These are phyloP conservation scores for Catalaphyllia jardinei DNA, from an alignment of 64 coral and sea anemone species.

Conservation along the genomic window DNA sequence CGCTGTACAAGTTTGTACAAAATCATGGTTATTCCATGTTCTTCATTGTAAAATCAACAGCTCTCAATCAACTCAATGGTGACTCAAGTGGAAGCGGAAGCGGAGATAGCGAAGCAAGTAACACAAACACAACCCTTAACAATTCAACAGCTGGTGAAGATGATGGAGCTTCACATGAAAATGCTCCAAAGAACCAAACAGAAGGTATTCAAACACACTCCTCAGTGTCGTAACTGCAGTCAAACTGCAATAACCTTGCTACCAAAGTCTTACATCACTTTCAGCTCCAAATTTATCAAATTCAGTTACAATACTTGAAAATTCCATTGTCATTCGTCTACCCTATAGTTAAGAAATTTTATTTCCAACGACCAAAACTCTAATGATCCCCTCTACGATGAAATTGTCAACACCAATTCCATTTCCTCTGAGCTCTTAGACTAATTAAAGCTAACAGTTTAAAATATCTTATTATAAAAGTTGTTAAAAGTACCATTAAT, in stretches of 20 bases:
- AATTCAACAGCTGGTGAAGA: constrained; percentile 24
- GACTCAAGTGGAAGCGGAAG: constrained; percentile 42
- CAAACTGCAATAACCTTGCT: neutral
- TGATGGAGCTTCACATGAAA: neutral
- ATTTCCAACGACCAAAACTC: too few species aligned
- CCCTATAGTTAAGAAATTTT: too few species aligned
- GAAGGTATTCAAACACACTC: neutral
- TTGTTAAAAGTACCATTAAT: too few species aligned
- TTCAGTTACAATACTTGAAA: too few species aligned
- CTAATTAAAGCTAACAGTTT: too few species aligned
- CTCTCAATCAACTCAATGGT: constrained; percentile 34
- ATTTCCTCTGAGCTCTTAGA: too few species aligned
- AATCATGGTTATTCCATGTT: neutral
- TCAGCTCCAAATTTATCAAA: too few species aligned
- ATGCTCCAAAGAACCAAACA: constrained; percentile 7
- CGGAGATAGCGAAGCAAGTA: neutral
- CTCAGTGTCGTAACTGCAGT: neutral
- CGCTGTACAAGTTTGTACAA: neutral
- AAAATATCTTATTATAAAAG: neutral
- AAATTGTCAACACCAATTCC: too few species aligned
- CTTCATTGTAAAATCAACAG: neutral
- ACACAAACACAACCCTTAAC: neutral
- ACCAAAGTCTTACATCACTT: neutral
- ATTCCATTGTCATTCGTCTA: too few species aligned
- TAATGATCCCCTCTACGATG: too few species aligned